phyloP scores from a whole-genome alignment of 2,888 invertebrate genomes.

The Cinara cedri region DNA sequence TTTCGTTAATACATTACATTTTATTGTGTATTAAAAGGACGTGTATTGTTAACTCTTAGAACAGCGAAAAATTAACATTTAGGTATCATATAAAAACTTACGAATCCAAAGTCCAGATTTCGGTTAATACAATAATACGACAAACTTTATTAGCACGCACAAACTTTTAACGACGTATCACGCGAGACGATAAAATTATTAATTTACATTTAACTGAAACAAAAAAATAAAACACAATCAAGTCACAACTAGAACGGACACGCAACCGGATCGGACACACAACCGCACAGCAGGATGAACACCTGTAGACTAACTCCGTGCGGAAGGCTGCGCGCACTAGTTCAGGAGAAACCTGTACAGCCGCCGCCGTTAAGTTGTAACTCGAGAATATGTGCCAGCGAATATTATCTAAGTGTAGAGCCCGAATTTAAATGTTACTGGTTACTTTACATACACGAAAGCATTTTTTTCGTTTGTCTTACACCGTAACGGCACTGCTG shows the following conservation, averaged over 20 bases:
- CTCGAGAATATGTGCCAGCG: background rate
- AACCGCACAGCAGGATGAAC: constrained; percentile 45
- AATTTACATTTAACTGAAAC: background rate
- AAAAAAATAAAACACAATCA: too few relatives aligned
- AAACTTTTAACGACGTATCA: background rate
- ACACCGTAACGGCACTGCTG: background rate
- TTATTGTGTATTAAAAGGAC: too few relatives aligned
- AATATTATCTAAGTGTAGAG: background rate
- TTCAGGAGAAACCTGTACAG: constrained; percentile 5
- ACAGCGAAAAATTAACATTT: too few relatives aligned
- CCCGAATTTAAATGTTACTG: background rate
- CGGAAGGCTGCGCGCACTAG: constrained; percentile 30
- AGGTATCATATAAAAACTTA: background rate
- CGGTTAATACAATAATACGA: background rate
- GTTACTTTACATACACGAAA: background rate
- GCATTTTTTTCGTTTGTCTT: background rate
- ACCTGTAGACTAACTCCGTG: constrained; percentile 42
- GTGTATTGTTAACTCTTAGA: too few relatives aligned
- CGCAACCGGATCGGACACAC: constrained; percentile 7
- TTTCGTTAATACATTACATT: too few relatives aligned
- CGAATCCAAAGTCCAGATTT: background rate
- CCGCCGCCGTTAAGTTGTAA: background rate
- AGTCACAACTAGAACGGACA: constrained; percentile 10
- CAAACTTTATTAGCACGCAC: constrained; percentile 1
- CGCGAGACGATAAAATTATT: background rate